Percentiles rank a stretch among this genome's conserved stretches.
Conservation (phyloP, 2,888 invertebrate genomes). For the Sphecodes monilicornis region DNA sequence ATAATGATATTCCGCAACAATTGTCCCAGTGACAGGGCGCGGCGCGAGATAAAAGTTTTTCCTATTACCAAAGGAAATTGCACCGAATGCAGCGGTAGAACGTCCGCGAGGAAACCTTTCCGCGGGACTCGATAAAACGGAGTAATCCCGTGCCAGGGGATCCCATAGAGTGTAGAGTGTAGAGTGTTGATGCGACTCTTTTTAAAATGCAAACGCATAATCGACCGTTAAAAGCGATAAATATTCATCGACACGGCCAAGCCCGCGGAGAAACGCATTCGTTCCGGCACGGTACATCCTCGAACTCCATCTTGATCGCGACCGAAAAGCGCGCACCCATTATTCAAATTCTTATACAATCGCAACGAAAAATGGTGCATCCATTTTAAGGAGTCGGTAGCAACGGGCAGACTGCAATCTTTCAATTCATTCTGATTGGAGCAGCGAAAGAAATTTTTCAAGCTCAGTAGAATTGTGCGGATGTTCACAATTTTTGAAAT, state of each 20-base stretch:
- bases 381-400: not conserved
- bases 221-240: conserved; percentile 39
- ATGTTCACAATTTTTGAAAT: no score
- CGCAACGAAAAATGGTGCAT: not conserved
- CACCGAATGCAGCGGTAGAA: not conserved
- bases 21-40: not conserved
- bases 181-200: conserved; percentile 4
- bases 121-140: conserved; percentile 18
- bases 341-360: not conserved
- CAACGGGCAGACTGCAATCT: not conserved
- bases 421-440: no score
- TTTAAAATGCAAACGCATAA: conserved; percentile 3
- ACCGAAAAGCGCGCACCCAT: not conserved
- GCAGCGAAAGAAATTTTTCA: no score
- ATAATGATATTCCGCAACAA: conserved; percentile 12
- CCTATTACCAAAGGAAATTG: conserved; percentile 35
- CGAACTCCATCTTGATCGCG: conserved; percentile 19
- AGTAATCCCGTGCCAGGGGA: conserved; percentile 16
- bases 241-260: conserved; percentile 28
- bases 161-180: conserved; percentile 12
- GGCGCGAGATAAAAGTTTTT: not conserved
- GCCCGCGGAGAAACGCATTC: not conserved
- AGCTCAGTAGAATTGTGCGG: no score
- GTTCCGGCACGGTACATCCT: not conserved
- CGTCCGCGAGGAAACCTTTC: conserved; percentile 3